A percentile compares a stretch with the other conserved stretches of the same genome.
Conservation (phyloP, 1,140 invertebrate genomes). For the Drosophila saltans region DNA sequence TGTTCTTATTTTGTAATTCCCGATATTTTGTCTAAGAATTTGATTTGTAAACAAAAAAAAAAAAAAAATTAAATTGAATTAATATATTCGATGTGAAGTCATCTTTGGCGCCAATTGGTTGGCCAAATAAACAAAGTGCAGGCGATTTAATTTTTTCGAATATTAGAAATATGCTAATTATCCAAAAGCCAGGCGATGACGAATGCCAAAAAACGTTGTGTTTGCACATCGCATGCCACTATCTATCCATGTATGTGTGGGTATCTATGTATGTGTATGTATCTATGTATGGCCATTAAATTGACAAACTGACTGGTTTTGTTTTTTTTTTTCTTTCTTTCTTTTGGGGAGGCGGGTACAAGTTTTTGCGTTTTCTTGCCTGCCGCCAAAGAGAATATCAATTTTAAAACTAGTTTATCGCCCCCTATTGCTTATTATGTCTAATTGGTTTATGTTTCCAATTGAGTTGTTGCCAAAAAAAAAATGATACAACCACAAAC, state of each 20-base stretch:
- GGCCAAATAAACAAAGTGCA: slow-evolving; percentile 69
- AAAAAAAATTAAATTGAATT: slow-evolving; percentile 2
- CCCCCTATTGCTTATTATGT: slow-evolving; percentile 41
- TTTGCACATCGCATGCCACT: slow-evolving; percentile 46
- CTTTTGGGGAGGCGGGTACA: slow-evolving; percentile 10
- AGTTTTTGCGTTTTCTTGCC: slow-evolving; percentile 16
- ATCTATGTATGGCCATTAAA: slow-evolving; percentile 44
- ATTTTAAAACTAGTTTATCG: slow-evolving; percentile 60
- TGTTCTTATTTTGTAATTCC: slow-evolving; percentile 30
- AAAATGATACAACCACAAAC: not conserved
- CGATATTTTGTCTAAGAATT: slow-evolving; percentile 56
- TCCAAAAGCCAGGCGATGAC: slow-evolving; percentile 48
- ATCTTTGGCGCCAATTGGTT: slow-evolving; percentile 69
- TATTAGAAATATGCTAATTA: slow-evolving; percentile 56
- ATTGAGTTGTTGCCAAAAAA: slow-evolving; percentile 38
- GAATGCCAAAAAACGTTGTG: slow-evolving; percentile 51
- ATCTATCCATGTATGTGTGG: too few species aligned
- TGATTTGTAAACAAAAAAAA: slow-evolving; percentile 40
- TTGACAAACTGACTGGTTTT: slow-evolving; percentile 36
- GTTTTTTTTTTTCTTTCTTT: not conserved
- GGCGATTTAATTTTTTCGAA: slow-evolving; percentile 25
- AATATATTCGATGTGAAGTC: slow-evolving; percentile 49
- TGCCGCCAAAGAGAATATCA: slow-evolving; percentile 33
- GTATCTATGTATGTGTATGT: not conserved
- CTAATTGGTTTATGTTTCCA: slow-evolving; percentile 45